Conservation (phyloP, 1,140 invertebrate genomes). For the Palaemon carinicauda region DNA sequence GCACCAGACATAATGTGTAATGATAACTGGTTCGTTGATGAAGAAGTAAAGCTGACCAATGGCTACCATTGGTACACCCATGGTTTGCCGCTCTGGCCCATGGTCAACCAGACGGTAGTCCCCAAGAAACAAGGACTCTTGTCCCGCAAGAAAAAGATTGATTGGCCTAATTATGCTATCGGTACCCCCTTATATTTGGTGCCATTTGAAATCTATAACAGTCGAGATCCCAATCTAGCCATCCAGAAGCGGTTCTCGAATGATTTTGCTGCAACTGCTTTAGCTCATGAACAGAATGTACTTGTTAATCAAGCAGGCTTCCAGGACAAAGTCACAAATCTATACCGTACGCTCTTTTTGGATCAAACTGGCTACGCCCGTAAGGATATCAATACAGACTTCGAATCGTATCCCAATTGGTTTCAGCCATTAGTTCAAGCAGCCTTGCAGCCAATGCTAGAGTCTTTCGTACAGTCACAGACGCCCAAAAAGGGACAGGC, state of each 20-base stretch:
- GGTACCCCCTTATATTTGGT: conserved; percentile 8
- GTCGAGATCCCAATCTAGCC: background rate
- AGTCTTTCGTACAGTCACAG: conserved; percentile 7
- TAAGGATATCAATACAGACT: background rate
- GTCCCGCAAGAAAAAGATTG: background rate
- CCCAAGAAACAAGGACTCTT: background rate
- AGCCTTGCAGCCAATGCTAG: background rate
- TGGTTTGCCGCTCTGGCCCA: conserved; percentile 27
- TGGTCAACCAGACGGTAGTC: background rate
- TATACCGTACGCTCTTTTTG: background rate
- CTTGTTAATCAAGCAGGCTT: background rate
- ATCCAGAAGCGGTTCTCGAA: conserved; percentile 13
- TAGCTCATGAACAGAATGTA: background rate
- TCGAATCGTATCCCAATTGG: background rate
- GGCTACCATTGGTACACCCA: conserved; percentile 27
- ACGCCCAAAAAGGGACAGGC: background rate
- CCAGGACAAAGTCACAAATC: background rate
- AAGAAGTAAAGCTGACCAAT: background rate
- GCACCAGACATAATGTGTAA: background rate
- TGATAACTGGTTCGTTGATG: conserved; percentile 12
- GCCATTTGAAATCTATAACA: background rate
- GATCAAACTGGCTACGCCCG: background rate
- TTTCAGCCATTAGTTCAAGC: background rate
- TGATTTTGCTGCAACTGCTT: background rate
- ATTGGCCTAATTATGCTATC: conserved; percentile 26